A percentile compares a stretch with the other conserved stretches of the same genome.
Conservation (phyloP, 1,140 invertebrate genomes). For the Bombus fervidus region DNA sequence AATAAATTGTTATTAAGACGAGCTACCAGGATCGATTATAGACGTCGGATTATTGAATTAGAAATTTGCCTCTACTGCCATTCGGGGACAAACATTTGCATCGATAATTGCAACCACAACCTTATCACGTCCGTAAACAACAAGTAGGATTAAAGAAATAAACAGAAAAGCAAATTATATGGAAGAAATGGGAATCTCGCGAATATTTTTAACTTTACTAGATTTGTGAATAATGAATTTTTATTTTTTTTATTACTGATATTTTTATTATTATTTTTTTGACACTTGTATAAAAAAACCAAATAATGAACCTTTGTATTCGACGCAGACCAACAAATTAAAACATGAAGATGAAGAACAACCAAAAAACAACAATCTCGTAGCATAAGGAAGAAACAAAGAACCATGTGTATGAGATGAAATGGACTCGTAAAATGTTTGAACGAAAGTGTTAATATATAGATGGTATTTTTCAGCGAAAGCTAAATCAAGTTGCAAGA, state of each 20-base stretch:
- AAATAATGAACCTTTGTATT: too few relatives aligned
- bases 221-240: neutral
- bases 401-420: too few relatives aligned
- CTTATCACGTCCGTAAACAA: too few relatives aligned
- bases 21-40: neutral
- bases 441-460: neutral
- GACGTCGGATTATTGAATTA: neutral
- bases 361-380: too few relatives aligned
- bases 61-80: too few relatives aligned
- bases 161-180: neutral
- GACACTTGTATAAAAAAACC: too few relatives aligned
- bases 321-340: too few relatives aligned
- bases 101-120: neutral
- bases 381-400: too few relatives aligned
- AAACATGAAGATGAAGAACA: too few relatives aligned
- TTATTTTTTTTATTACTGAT: neutral
- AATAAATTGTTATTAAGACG: conserved; percentile 13
- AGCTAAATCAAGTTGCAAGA: neutral
- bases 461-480: neutral
- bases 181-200: neutral
- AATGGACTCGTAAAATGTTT: too few relatives aligned
- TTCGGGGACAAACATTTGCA: conserved; percentile 8
- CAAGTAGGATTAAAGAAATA: neutral
- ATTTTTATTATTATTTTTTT: too few relatives aligned
- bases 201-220: neutral